Evolutionary conservation across 2,888 invertebrate species (phyloP), one percentile per base, ranked within the genome.

Genomic region (Rhogogaster chlorosoma): DNA sequence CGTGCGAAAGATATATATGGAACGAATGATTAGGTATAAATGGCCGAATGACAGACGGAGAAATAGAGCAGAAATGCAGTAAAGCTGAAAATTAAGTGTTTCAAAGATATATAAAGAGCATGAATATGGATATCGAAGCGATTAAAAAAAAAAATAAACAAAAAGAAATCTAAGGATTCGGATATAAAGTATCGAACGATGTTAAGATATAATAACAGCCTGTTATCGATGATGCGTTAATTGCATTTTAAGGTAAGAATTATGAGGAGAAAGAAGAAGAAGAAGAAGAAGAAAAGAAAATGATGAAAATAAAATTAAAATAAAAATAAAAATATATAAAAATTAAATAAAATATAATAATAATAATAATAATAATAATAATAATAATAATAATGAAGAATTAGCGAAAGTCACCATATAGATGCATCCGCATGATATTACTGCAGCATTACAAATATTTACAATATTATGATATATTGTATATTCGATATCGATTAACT

Each of bases 121-220:
- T 78, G 45, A 85, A 71, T 45, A 45, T 45, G 85, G 73, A 70
- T 87, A 87, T 89, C 88, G 84, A 83, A 87, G 83, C 77, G 32
- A 80, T 29, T 49, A 85, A 42, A 84, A 86, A 85, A 86, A 61
- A 61, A 71, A 75, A 85, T 77, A 29, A 38, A 80, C 70, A 84
- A 53, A 83, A 53, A 84, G 86, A 86, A 85, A 82, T 86, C 73
- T 84, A 84, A 83, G 85, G 85, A 42, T 38, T 38, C 42, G 26
- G 22, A 71, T 22, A 61, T 64, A 71, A 71, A 71, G 42, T 71
- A 71, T 84, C 38, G 22, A 71, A 71, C 71, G 71, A 71, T 71
- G 10, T 42, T n/a, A 70, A 18, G 32, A 70, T 70, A 53, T 32
- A 70, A 32, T 70, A 71, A 71, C 71, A 71, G 42, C 71, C 71